Evolutionary conservation across 1,140 invertebrate species (phyloP).

Genomic region (Phenacoccus solenopsis): DNA sequence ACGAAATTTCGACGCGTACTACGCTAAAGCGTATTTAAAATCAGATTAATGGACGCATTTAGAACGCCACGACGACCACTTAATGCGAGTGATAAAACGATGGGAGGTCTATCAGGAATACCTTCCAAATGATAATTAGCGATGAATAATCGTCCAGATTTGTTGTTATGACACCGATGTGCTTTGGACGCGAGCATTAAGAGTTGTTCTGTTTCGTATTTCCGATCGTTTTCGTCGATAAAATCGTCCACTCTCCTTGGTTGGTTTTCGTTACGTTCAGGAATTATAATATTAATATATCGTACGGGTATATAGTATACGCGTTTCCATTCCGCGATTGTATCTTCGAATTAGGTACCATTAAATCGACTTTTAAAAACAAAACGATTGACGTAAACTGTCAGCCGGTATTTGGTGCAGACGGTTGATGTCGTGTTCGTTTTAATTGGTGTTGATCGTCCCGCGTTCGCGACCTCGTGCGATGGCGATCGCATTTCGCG

Average conservation of each 20-base stretch:
- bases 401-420: background rate
- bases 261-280: background rate
- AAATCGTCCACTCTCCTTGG: background rate
- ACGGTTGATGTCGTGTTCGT: too few species aligned
- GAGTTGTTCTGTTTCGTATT: background rate
- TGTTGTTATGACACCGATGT: slow-evolving; percentile 1
- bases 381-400: background rate
- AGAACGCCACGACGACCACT: background rate
- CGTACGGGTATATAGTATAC: too few species aligned
- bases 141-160: background rate
- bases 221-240: background rate
- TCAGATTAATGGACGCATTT: background rate
- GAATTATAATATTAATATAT: background rate
- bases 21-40: background rate
- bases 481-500: too few species aligned
- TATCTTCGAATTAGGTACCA: background rate
- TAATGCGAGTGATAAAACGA: background rate
- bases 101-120: background rate
- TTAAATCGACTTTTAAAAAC: background rate
- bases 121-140: slow-evolving; percentile 2
- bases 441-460: too few species aligned
- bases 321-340: too few species aligned
- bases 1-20: background rate
- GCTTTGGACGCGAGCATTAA: background rate
- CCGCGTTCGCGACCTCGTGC: too few species aligned